Evolutionary conservation across 2,113 vertebrate genomes (phyloP).

Genomic region (Myocastor coypus): DNA sequence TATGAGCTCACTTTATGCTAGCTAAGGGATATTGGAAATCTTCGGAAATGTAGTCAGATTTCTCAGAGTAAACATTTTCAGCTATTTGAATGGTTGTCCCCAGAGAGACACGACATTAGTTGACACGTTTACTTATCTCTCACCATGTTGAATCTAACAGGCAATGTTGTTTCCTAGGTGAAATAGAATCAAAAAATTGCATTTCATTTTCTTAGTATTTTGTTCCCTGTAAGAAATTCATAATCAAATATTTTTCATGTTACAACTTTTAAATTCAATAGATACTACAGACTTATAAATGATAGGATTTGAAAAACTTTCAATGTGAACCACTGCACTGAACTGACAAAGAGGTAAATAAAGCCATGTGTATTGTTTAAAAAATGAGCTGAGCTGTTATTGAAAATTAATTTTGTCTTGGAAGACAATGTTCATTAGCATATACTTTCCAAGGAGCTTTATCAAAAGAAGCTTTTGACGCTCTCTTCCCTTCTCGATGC

Average conservation of each 20-base stretch:
- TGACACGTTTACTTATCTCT: background rate
- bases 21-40: slow-evolving; percentile 49
- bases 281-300: background rate
- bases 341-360: background rate
- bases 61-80: slow-evolving; percentile 38
- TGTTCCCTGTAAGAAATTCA: background rate
- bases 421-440: slow-evolving; percentile 29
- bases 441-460: slow-evolving; percentile 27
- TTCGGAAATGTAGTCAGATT: slow-evolving; percentile 28
- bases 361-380: slow-evolving; percentile 15
- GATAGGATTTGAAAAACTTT: background rate
- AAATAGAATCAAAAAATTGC: background rate
- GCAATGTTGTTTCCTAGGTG: background rate
- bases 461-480: slow-evolving; percentile 26
- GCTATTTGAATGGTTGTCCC: background rate
- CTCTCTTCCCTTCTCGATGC: slow-evolving; percentile 42
- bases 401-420: background rate
- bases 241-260: background rate
- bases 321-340: background rate
- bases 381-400: background rate
- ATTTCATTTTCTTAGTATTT: slow-evolving; percentile 9
- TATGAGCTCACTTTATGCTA: slow-evolving; percentile 48
- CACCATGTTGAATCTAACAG: background rate
- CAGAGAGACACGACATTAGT: background rate
- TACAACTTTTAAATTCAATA: background rate